phyloP scores from a whole-genome alignment of 2,797 vertebrate species.

The Tragelaphus eurycerus region DNA sequence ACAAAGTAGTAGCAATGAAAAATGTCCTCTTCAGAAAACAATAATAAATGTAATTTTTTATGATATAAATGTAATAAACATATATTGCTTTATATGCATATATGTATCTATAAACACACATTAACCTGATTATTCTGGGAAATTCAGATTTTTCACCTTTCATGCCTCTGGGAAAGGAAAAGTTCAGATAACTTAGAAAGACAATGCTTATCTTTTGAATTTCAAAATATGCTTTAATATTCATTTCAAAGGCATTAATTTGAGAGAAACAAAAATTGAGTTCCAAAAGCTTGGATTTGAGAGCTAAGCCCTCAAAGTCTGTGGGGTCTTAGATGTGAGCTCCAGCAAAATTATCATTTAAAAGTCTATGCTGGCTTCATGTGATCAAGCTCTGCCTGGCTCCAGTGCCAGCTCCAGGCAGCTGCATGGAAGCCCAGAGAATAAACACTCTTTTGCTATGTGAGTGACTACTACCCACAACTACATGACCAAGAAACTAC shows the following conservation, averaged over 20 bases:
- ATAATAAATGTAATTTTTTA: neutral
- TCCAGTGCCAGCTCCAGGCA: too few species aligned
- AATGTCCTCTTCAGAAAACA: neutral
- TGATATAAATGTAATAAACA: neutral
- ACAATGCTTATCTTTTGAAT: neutral
- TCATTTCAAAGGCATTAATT: conserved; percentile 31
- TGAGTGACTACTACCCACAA: neutral
- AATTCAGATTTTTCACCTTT: neutral
- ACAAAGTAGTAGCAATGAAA: neutral
- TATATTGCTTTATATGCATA: neutral
- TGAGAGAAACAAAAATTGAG: conserved; percentile 42
- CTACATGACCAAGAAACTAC: neutral
- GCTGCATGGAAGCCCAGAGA: neutral
- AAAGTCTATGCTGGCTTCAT: neutral
- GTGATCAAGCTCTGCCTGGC: neutral
- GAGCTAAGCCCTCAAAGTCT: neutral
- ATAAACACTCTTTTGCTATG: neutral
- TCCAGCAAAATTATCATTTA: neutral
- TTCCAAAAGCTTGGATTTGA: conserved; percentile 25
- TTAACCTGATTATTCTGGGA: neutral
- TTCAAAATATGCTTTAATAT: conserved; percentile 5
- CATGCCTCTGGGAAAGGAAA: neutral
- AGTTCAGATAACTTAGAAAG: neutral
- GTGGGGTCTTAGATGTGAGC: neutral
- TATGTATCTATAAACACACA: neutral